These are phyloP conservation scores for Cephonodes hylas DNA, from an alignment of 2,888 invertebrate species.

Conservation along the genomic window DNA sequence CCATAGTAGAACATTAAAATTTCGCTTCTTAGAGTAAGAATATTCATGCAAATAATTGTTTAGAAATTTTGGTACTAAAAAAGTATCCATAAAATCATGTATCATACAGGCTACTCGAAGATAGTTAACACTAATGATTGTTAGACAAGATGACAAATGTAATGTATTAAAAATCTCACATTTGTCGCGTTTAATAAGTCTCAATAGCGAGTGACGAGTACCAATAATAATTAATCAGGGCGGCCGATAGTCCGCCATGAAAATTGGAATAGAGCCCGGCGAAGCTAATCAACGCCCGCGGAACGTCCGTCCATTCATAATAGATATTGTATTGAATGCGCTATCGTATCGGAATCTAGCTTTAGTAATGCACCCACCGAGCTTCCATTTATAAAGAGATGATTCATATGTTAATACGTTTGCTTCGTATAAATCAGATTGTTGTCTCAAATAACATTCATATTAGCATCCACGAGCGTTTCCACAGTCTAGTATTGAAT, in stretches of 20 bases:
- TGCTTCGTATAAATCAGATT: not conserved
- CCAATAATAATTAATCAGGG: conserved; percentile 69
- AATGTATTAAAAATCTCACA: not conserved
- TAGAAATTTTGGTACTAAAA: too few relatives aligned
- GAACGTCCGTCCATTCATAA: conserved; percentile 59
- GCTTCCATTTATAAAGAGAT: conserved; percentile 18
- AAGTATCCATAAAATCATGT: too few relatives aligned
- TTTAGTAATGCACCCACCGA: conserved; percentile 43
- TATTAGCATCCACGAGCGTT: not conserved
- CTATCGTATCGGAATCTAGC: conserved; percentile 59
- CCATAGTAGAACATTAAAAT: too few relatives aligned
- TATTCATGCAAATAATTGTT: too few relatives aligned
- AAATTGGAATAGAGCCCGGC: conserved; percentile 68
- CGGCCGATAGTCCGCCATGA: conserved; percentile 55
- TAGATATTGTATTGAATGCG: conserved; percentile 69
- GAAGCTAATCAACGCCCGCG: conserved; percentile 63
- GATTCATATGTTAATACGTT: conserved; percentile 13
- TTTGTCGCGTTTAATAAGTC: not conserved
- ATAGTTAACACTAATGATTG: not conserved
- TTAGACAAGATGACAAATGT: not conserved
- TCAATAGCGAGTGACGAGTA: not conserved
- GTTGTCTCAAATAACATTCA: not conserved
- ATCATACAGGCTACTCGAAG: too few relatives aligned
- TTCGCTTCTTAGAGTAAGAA: too few relatives aligned
- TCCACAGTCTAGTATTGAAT: too few relatives aligned